Percentiles rank a stretch among this genome's conserved stretches.
phyloP scores from a whole-genome alignment of 1,140 invertebrate species.

The Diplogasteroides magnus region DNA sequence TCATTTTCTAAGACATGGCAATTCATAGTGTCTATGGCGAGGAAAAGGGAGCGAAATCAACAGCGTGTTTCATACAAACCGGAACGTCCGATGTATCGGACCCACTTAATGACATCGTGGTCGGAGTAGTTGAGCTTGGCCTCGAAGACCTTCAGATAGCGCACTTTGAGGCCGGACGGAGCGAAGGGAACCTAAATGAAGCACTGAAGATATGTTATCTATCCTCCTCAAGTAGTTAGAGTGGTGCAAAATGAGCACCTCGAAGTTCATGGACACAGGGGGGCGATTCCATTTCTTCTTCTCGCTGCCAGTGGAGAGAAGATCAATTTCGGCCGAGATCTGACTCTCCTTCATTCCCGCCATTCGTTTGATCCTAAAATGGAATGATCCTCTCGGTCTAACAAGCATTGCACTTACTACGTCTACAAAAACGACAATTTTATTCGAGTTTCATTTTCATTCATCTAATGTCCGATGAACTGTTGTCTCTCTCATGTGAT shows the following conservation, averaged over 20 bases:
- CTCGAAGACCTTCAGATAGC: slow-evolving; percentile 98
- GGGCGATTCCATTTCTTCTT: slow-evolving; percentile 99
- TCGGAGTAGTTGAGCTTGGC: slow-evolving; percentile 99
- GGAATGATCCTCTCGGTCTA: too few relatives aligned
- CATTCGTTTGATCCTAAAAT: slow-evolving; percentile 89
- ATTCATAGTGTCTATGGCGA: too few relatives aligned
- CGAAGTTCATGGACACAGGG: slow-evolving; percentile 99
- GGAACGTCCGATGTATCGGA: slow-evolving; percentile 95
- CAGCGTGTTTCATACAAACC: slow-evolving; percentile 98
- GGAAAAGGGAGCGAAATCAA: slow-evolving; percentile 57
- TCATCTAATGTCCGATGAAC: too few relatives aligned
- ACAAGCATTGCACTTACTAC: too few relatives aligned
- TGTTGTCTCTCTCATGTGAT: too few relatives aligned
- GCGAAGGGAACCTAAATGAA: slow-evolving; percentile 72
- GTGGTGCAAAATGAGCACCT: slow-evolving; percentile 64
- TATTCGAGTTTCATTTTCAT: too few relatives aligned
- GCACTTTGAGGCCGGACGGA: slow-evolving; percentile 95
- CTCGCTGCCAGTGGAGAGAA: slow-evolving; percentile 87
- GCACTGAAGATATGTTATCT: slow-evolving; percentile 11
- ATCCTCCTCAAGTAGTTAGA: not conserved
- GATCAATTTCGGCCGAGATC: slow-evolving; percentile 95
- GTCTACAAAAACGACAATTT: slow-evolving; percentile 12
- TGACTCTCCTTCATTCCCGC: slow-evolving; percentile 99
- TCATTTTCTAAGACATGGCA: too few relatives aligned
- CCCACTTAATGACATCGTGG: slow-evolving; percentile 99